Base-by-base conservation (phyloP, 2,113 vertebrate species). In the Gambusia affinis region DNA sequence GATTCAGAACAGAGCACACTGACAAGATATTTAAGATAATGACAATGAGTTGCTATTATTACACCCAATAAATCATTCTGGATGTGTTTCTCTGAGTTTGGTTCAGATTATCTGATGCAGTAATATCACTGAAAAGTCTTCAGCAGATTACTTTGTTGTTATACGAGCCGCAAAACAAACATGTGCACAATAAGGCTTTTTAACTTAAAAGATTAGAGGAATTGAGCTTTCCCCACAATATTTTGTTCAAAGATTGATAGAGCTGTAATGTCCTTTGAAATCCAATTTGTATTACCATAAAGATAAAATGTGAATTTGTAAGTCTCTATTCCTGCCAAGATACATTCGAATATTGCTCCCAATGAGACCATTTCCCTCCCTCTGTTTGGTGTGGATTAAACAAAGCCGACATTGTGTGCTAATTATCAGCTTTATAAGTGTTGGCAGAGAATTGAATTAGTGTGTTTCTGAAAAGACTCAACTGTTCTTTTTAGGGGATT, bases 1-100 rank as follows among this genome's bases (percentile, higher is more conserved):
- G 33, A 78, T 73, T 54, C 31, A 80, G 82, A 73, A 75, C 14
- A 70, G 47, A 44, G 31, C 11, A 15, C 47, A 61, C 14, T 15
- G 17, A 17, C 17, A 19, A 62, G 30, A 7, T 11, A 37, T 37
- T 4, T 62, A n/a, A 24, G 51, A 54, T 54, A 24, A 8, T 24
- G 22, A n/a, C 15, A 51, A 51, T 51, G 47, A 19, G 44, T 19
- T 47, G 4, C 19, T 19, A 17, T 47, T 47, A 19, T 47, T 47
- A 47, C 44, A 17, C 44, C 44, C 19, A 19, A 47, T 47, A 6
- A 15, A 47, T 17, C 44, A 47, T 19, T 17, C 44, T 47, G 44
- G 4, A 19, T 4, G 44, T 47, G 17, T 19, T 47, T 57, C 24
- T 22, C 22, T 24, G 22, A 57, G 22, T 57, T 57, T 10, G 8